Base-by-base conservation (phyloP, 2,797 vertebrate species). In the Neosilurus hyrtlii region DNA sequence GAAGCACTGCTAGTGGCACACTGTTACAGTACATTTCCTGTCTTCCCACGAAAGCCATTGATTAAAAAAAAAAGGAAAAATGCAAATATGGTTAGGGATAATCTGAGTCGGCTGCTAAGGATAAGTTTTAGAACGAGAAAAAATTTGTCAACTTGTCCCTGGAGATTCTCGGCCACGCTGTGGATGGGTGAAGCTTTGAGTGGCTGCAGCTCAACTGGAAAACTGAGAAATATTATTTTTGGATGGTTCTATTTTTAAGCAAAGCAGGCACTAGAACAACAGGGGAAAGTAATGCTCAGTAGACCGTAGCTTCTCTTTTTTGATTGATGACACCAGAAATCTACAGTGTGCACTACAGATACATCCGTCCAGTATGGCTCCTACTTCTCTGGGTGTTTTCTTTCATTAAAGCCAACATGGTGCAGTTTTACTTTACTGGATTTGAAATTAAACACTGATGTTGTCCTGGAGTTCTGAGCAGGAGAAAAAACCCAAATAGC, bases 51-150 rank as follows among this genome's bases (percentile, higher is more conserved):
- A 52, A 24, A 75, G 62, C 15, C 22, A 62, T 56, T 3, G 9
- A 51, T 12, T 91, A 90, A 89, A 22, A 10, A 11, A 12, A 67
- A 66, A 26, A 2, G 2, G 2, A 30, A 30, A 22, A 11, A 1
- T 4, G 15, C 15, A 74, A 14, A 59, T 16, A 0, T n/a, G 26
- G 2, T 61, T 1, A 0, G 18, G 15, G 14, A 63, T 4, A 51
- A 22, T 63, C 15, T 18, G 70, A 54, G 52, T 37, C n/a, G 56
- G 68, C 79, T 71, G 83, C 37, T 66, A n/a, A 61, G 66, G n/a
- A 1, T 35, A 51, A n/a, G 81, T 54, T 79, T 56, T 56, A n/a
- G 26, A 22, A 35, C 0, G 67, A 72, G 54, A 54, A 59, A 2
- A n/a, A 12, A 52, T 79, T 70, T 24, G 43, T 63, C 59, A 71